Evolutionary conservation across 1,140 invertebrate species (phyloP).

Genomic region (Cataglyphis hispanica): DNA sequence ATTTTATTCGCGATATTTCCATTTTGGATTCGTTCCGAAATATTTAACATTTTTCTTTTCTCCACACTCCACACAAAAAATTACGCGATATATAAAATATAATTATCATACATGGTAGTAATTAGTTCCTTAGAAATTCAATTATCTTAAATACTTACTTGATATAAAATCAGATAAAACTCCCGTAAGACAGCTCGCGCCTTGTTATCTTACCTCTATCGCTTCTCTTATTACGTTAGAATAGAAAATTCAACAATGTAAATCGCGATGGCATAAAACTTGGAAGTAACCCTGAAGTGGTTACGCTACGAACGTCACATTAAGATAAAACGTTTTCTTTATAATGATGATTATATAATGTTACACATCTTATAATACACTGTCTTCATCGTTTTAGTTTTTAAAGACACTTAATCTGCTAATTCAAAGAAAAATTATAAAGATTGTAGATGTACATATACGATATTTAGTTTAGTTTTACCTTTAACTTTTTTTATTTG

Average conservation of each 20-base stretch:
- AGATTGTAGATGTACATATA: no score
- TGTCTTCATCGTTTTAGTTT: neutral
- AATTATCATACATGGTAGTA: slow-evolving; percentile 22
- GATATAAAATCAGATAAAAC: slow-evolving; percentile 44
- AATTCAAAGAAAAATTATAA: no score
- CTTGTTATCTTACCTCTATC: slow-evolving; percentile 28
- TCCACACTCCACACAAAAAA: neutral
- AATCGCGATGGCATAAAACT: slow-evolving; percentile 16
- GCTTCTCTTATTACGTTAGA: slow-evolving; percentile 25
- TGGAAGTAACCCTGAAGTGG: slow-evolving; percentile 23
- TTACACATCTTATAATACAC: neutral
- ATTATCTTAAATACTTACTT: slow-evolving; percentile 28
- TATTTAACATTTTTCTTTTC: slow-evolving; percentile 16
- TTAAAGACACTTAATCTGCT: neutral
- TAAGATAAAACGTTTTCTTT: slow-evolving; percentile 34
- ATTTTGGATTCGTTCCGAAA: neutral
- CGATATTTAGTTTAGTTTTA: no score
- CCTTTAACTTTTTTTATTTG: no score
- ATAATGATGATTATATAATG: slow-evolving; percentile 14
- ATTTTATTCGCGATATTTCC: neutral
- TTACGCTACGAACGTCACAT: neutral
- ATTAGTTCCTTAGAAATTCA: slow-evolving; percentile 54
- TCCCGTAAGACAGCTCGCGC: slow-evolving; percentile 29
- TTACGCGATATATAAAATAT: slow-evolving; percentile 29
- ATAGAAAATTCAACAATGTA: slow-evolving; percentile 45